Conservation (phyloP, 2,113 vertebrate genomes). For the Varanus salvator region DNA sequence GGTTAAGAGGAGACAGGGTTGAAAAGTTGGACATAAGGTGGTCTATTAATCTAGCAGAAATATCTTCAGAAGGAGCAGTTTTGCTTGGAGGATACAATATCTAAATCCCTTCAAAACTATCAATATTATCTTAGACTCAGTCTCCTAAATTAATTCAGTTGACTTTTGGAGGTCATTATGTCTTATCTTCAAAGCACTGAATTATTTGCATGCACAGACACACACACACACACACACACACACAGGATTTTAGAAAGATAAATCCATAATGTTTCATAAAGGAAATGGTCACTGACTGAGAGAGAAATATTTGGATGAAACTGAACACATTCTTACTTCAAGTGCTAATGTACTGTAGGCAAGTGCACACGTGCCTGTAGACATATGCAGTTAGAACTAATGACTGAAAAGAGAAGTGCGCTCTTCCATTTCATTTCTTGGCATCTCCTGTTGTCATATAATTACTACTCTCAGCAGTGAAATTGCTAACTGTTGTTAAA, state of each 20-base stretch:
- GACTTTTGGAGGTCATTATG: conserved; percentile 38
- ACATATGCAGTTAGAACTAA: neutral
- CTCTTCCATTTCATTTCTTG: conserved; percentile 7
- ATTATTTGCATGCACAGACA: conserved; percentile 35
- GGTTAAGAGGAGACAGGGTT: conserved; percentile 57
- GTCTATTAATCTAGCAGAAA: conserved; percentile 68
- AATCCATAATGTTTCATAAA: neutral
- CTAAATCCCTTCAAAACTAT: conserved; percentile 64
- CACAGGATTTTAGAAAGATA: conserved; percentile 29
- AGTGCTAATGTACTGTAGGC: neutral
- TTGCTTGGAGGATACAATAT: conserved; percentile 50
- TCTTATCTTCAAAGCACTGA: conserved; percentile 52
- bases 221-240: conserved; percentile 9
- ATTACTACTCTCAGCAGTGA: neutral
- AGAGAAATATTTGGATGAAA: conserved; percentile 25
- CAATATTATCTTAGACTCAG: conserved; percentile 54
- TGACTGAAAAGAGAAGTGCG: rapidly evolving
- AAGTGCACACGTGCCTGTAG: neutral
- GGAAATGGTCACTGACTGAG: conserved; percentile 21
- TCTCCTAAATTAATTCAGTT: conserved; percentile 54
- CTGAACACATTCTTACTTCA: neutral
- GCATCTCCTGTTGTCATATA: neutral
- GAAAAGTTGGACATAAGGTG: conserved; percentile 62
- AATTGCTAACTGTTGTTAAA: neutral
- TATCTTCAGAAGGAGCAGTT: conserved; percentile 55